Evolutionary conservation across 2,797 vertebrate species (phyloP).

Genomic region (Anabacerthia variegaticeps): DNA sequence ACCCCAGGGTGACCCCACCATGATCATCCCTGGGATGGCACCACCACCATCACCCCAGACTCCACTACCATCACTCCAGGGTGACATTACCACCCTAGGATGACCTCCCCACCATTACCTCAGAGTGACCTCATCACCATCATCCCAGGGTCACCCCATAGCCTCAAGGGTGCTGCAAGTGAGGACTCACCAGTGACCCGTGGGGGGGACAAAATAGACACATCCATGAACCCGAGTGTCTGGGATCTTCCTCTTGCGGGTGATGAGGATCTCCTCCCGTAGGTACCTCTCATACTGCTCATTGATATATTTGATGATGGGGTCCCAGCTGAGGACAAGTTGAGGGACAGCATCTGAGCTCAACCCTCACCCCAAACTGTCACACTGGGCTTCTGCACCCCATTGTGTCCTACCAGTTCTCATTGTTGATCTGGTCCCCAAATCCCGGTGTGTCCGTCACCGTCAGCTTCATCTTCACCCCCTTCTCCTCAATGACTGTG

Average conservation of each 20-base stretch:
- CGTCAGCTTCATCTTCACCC: slow-evolving; percentile 87
- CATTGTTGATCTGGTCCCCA: slow-evolving; percentile 91
- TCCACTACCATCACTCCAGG: no score
- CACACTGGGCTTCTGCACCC: neutral
- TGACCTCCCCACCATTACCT: neutral
- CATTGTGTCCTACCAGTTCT: slow-evolving; percentile 79
- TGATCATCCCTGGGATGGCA: neutral
- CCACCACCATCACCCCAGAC: neutral
- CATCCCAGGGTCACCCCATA: neutral
- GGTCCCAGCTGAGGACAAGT: slow-evolving; percentile 86
- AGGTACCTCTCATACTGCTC: slow-evolving; percentile 94
- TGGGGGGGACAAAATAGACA: slow-evolving; percentile 91
- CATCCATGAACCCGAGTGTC: slow-evolving; percentile 94
- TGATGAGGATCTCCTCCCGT: slow-evolving; percentile 91
- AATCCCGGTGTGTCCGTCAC: slow-evolving; percentile 89
- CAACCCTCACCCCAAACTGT: neutral
- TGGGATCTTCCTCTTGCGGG: slow-evolving; percentile 89
- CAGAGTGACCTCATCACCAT: no score
- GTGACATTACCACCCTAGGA: neutral
- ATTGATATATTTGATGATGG: slow-evolving; percentile 89
- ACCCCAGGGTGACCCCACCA: neutral
- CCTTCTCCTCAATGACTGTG: slow-evolving; percentile 87
- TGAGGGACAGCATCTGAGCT: neutral
- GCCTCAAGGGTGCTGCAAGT: neutral
- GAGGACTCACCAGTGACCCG: slow-evolving; percentile 88